A percentile compares a stretch with the other conserved stretches of the same genome.
These are phyloP conservation scores for Mesorhabditis sp. DNA, from an alignment of 2,888 invertebrate species.

Conservation along the genomic window DNA sequence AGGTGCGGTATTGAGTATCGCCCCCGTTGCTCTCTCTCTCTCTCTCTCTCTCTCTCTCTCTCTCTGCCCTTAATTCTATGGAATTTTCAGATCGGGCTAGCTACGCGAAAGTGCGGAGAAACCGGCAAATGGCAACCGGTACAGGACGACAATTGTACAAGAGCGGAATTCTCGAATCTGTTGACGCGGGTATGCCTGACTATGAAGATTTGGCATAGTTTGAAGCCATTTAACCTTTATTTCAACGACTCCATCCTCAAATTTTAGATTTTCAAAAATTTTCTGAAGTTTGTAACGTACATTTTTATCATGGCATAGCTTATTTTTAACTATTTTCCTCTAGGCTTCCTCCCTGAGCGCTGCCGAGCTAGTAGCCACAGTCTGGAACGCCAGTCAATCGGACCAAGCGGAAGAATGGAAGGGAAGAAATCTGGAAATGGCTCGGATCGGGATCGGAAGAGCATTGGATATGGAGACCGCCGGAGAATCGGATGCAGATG, in stretches of 20 bases:
- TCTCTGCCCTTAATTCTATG: background rate
- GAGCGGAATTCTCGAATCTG: constrained; percentile 33
- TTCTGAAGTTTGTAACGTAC: no score
- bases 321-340: no score
- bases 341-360: no score
- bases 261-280: no score
- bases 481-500: background rate
- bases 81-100: constrained; percentile 36
- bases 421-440: background rate
- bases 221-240: background rate
- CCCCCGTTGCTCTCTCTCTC: no score
- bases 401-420: background rate
- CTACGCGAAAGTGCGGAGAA: constrained; percentile 39
- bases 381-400: no score
- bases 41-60: no score
- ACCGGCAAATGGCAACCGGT: constrained; percentile 42
- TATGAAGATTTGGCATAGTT: no score
- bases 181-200: constrained; percentile 22
- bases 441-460: background rate
- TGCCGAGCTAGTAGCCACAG: no score
- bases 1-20: constrained; percentile 3
- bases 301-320: no score
- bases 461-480: background rate
- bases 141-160: constrained; percentile 48
- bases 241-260: background rate